A percentile compares a stretch with the other conserved stretches of the same genome.
These are phyloP conservation scores for Harpagus bidentatus DNA, from an alignment of 2,113 vertebrate species.

Conservation along the genomic window DNA sequence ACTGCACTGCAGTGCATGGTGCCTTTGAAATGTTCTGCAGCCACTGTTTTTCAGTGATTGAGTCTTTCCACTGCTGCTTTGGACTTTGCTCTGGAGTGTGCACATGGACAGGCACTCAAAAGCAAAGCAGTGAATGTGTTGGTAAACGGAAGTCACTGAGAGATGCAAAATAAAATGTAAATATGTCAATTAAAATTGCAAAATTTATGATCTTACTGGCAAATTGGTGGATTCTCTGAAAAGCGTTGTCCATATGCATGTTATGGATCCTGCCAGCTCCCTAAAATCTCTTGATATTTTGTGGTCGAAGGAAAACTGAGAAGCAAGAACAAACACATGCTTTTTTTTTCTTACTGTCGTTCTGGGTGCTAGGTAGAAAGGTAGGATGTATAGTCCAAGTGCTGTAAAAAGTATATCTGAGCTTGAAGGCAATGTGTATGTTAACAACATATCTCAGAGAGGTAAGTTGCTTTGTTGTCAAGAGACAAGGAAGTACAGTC, in stretches of 20 bases:
- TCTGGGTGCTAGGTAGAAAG: background rate
- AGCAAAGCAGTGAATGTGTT: background rate
- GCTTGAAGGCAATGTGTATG: background rate
- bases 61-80: background rate
- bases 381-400: background rate
- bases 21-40: background rate
- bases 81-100: background rate
- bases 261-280: background rate
- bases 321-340: background rate
- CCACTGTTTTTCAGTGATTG: background rate
- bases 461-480: no score
- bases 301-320: background rate
- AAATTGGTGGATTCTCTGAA: background rate
- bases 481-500: background rate
- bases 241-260: rapidly evolving
- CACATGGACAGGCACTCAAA: background rate
- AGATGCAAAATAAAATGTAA: background rate
- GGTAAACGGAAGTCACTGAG: background rate
- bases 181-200: background rate
- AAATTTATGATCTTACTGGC: background rate
- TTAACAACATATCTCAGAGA: background rate
- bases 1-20: background rate
- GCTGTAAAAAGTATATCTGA: no score
- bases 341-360: no score
- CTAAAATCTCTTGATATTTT: background rate